Percentiles rank a stretch among this genome's conserved stretches.
phyloP scores from a whole-genome alignment of 2,888 invertebrate genomes.

The Copidosoma aretas region DNA sequence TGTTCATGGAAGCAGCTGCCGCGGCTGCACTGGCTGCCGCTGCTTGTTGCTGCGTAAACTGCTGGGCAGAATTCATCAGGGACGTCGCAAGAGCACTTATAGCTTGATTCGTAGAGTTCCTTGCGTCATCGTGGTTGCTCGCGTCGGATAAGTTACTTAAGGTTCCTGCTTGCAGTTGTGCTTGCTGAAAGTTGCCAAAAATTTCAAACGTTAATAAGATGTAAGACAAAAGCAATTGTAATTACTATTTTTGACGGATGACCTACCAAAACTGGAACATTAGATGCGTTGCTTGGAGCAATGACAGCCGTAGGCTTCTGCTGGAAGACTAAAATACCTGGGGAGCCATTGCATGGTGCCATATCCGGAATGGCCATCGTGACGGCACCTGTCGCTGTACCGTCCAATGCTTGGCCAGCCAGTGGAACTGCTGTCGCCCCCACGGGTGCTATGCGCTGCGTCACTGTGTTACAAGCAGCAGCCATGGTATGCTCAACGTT shows the following conservation, averaged over 20 bases:
- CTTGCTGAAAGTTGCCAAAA: constrained; percentile 65
- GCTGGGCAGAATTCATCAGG: constrained; percentile 82
- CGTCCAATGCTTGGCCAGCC: constrained; percentile 25
- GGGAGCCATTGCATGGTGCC: constrained; percentile 59
- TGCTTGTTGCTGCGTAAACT: constrained; percentile 78
- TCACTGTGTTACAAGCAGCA: constrained; percentile 12
- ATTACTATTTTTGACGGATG: background rate
- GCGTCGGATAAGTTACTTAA: constrained; percentile 63
- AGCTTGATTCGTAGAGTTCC: constrained; percentile 69
- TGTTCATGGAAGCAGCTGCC: constrained; percentile 54
- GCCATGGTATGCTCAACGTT: constrained; percentile 33
- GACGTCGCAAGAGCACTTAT: constrained; percentile 81
- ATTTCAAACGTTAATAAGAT: constrained; percentile 12
- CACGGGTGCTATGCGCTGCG: constrained; percentile 14
- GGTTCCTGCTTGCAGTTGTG: constrained; percentile 67
- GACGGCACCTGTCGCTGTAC: constrained; percentile 42
- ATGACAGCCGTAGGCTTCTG: constrained; percentile 61
- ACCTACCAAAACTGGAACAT: constrained; percentile 76
- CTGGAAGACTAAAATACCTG: constrained; percentile 64
- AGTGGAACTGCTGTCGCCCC: background rate
- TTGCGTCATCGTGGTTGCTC: constrained; percentile 62
- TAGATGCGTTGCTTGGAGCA: constrained; percentile 63
- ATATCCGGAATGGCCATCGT: constrained; percentile 58
- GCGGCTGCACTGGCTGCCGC: constrained; percentile 48
- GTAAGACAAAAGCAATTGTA: background rate